Evolutionary conservation across 2,888 invertebrate genomes (phyloP), one percentile per base, ranked within the genome.

Genomic region (Pollenia angustigena): DNA sequence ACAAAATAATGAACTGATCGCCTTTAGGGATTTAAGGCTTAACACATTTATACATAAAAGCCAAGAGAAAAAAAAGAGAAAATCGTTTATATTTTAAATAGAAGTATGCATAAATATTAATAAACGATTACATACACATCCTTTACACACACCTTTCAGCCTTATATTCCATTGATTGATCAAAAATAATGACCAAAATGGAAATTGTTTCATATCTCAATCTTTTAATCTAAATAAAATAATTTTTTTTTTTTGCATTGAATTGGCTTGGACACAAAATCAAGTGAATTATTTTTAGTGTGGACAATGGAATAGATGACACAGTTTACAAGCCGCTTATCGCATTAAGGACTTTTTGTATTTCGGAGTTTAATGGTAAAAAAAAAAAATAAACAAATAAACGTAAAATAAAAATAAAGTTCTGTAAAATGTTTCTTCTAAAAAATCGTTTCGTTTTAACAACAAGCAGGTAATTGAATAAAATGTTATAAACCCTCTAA

Each of bases 1-100:
- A 62, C 54, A 76, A 84, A 81, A 84, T 81, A 78, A 84, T 87
- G 69, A 87, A 81, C 87, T 84, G 87, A 87, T 87, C 87, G 81
- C 87, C 87, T 87, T 87, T 87, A 81, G 81, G 58, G 87, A 87
- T 87, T 87, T 81, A 69, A 40, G 72, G 74, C 58, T 84, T 84
- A 78, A 64, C 75, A 76, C 32, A 81, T 71, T 52, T 9, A 14
- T 48, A 23, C 40, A 76, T 4, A 48, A 60, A 42, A 62, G 7
- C 7, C 14, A 56, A 52, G 14, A 10, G 14, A 10, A 50, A 14
- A 42, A 54, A 11, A 52, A 52, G 12, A 72, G 44, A 75, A 75
- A 80, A 56, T 69, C 11, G 50, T 60, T 79, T 68, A 66, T 46
- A 85, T 42, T 56, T 76, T 48, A 50, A 60, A 69, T 50, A 50